Conservation (phyloP, 2,888 invertebrate genomes). For the Sesia apiformis region DNA sequence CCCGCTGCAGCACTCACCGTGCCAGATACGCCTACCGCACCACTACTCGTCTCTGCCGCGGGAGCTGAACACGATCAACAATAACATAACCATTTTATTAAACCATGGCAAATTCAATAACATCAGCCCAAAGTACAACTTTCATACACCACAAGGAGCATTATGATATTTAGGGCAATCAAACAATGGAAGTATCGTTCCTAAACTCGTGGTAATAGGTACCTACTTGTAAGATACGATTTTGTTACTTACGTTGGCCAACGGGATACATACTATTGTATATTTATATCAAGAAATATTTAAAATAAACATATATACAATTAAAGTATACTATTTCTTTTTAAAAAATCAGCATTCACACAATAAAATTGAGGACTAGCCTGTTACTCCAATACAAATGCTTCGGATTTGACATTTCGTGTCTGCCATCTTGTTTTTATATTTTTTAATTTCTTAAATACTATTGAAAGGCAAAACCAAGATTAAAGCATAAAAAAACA, state of each 20-base stretch:
- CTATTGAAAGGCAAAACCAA: background rate
- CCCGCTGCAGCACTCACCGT: conserved; percentile 77
- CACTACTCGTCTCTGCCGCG: conserved; percentile 69
- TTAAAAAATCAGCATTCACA: background rate
- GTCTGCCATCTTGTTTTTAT: conserved; percentile 19
- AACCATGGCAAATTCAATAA: background rate
- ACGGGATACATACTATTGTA: conserved; percentile 62
- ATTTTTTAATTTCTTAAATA: conserved; percentile 5
- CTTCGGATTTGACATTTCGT: conserved; percentile 26
- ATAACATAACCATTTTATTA: background rate
- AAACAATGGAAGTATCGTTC: conserved; percentile 54
- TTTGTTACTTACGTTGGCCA: conserved; percentile 59
- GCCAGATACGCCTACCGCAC: conserved; percentile 54
- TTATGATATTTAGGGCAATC: conserved; percentile 55
- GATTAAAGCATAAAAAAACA: background rate
- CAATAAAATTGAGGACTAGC: background rate
- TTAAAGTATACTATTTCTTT: background rate
- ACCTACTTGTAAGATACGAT: background rate
- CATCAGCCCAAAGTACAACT: background rate
- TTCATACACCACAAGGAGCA: conserved; percentile 3
- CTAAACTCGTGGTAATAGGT: background rate
- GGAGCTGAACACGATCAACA: conserved; percentile 38
- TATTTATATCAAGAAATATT: conserved; percentile 39
- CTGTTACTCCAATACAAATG: conserved; percentile 1
- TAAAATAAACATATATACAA: background rate